Evolutionary conservation across 35 echinoderm and acorn worm species (phyloP), one percentile per base, ranked within the genome.

Genomic region (Ptychodera flava): DNA sequence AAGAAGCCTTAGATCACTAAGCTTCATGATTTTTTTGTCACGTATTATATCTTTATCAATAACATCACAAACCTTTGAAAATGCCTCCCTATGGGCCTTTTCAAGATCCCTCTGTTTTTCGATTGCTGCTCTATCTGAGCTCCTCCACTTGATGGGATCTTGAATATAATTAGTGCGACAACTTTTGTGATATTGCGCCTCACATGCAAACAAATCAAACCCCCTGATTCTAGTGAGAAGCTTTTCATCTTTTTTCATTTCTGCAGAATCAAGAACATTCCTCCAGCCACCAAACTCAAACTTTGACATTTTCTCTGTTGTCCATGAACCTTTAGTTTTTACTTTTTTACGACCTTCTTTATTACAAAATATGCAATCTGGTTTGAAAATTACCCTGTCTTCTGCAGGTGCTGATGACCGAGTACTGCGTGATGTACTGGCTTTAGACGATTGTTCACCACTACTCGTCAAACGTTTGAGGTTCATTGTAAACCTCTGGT

Each of bases 281-380:
- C 14, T 31, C 1, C 83, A 35, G 29, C 83, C 83, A 45, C 36
- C 36, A 45, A 37, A 64, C 31, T 85, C 34, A 85, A 85, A 85
- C 38, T 37, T 85, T 29, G 35, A 35, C 28, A 45, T 45, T 1
- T 27, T 14, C 53, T 85, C 83, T 85, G 83, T 85, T 1, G 83
- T 85, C 83, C 35, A 85, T 30, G n/a, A n/a, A 29, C 35, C 35
- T 45, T 85, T 85, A n/a, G 6, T n/a, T 85, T 85, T 85, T 28
- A 85, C 38, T 30, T 85, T 2, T 45, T 85, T 85, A 1, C 83
- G 34, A 45, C 36, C 35, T 45, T 28, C 28, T 29, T 86, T 86
- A 27, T 77, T 77, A 86, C 85, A 86, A 77, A 86, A 86, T 86
- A 86, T 86, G 53, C 85, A 86, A 77, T 86, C 85, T 0, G 85